phyloP scores from a whole-genome alignment of 2,113 vertebrate species.

The Halcyon senegalensis region DNA sequence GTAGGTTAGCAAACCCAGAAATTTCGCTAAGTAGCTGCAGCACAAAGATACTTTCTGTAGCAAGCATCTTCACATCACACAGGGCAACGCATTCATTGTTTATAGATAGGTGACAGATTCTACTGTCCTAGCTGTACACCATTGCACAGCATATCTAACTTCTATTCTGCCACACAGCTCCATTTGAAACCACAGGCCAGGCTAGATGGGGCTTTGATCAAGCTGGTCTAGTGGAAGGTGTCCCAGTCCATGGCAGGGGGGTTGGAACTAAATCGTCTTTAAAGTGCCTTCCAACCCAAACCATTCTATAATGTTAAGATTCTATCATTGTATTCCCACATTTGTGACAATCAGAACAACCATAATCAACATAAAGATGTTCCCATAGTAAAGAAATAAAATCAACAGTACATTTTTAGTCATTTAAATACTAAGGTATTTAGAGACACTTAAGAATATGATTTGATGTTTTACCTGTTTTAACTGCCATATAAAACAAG shows the following conservation, averaged over 20 bases:
- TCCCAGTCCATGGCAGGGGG: not conserved
- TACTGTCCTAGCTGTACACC: not conserved
- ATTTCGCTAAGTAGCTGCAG: not conserved
- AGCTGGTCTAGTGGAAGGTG: not conserved
- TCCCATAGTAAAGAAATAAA: not conserved
- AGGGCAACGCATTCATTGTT: accelerated
- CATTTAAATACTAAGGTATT: not conserved
- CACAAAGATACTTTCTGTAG: not conserved
- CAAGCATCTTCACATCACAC: not conserved
- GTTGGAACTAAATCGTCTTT: not conserved
- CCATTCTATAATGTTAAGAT: not conserved
- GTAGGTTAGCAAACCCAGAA: not conserved
- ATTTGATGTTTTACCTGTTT: not conserved
- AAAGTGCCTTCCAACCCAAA: not conserved
- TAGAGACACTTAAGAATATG: not conserved
- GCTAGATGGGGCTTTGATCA: not conserved
- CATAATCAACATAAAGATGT: not conserved
- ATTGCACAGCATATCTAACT: not conserved
- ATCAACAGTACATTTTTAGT: not conserved
- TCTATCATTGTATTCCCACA: not conserved
- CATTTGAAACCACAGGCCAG: not conserved
- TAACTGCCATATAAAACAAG: not conserved
- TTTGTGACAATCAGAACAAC: not conserved
- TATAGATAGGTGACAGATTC: not conserved
- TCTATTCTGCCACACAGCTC: not conserved